Evolutionary conservation across 2,113 vertebrate genomes (phyloP).

Genomic region (human (Homo sapiens)): GRCh38 chr12:131800501-131801000

Average conservation of each 20-base stretch:
- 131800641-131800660: background rate
- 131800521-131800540: background rate
- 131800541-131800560: background rate
- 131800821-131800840: too few relatives aligned
- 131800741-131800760: background rate
- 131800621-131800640: too few relatives aligned
- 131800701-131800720: background rate
- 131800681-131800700: background rate
- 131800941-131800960: background rate
- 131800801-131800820: too few relatives aligned
- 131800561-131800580: too few relatives aligned
- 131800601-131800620: too few relatives aligned
- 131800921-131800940: background rate
- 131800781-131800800: background rate
- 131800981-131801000: background rate
- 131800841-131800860: rapidly evolving
- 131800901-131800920: background rate
- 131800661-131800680: background rate
- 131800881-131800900: background rate
- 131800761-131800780: background rate
- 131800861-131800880: background rate
- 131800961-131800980: background rate
- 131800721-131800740: background rate
- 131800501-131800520: background rate
- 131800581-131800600: too few relatives aligned